These are phyloP conservation scores for Neodiprion lecontei DNA, from an alignment of 1,140 invertebrate genomes.

Conservation along the genomic window DNA sequence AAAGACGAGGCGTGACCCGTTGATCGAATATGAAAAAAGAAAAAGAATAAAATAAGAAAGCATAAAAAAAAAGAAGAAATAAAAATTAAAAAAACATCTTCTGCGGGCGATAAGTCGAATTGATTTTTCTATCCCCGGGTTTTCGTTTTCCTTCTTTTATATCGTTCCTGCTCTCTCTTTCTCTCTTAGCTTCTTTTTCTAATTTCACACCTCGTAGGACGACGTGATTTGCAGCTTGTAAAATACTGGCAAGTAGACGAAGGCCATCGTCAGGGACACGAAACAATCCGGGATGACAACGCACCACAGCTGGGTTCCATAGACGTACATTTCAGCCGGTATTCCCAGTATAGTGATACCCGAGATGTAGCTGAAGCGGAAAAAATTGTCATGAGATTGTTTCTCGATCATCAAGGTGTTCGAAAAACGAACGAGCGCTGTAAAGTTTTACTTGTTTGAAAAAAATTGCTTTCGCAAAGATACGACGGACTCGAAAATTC, in stretches of 20 bases:
- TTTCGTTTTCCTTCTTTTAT: too few relatives aligned
- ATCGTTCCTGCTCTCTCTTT: too few relatives aligned
- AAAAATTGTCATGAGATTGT: slow-evolving; percentile 3
- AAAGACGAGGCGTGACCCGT: too few relatives aligned
- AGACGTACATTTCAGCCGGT: slow-evolving; percentile 90
- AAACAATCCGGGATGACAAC: slow-evolving; percentile 73
- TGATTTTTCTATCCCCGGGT: too few relatives aligned
- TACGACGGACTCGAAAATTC: neutral
- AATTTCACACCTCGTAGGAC: slow-evolving; percentile 77
- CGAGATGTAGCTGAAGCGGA: slow-evolving; percentile 80
- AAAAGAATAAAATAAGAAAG: too few relatives aligned
- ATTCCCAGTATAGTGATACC: slow-evolving; percentile 89
- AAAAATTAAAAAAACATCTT: too few relatives aligned
- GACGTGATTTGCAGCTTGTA: slow-evolving; percentile 83
- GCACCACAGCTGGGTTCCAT: slow-evolving; percentile 81
- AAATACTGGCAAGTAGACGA: slow-evolving; percentile 86
- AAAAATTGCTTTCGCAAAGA: neutral
- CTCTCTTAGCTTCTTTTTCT: neutral
- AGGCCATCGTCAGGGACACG: slow-evolving; percentile 75
- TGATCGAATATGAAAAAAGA: too few relatives aligned
- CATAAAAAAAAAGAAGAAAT: too few relatives aligned
- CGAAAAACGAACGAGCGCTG: slow-evolving; percentile 8
- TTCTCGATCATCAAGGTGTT: slow-evolving; percentile 12
- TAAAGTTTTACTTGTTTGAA: neutral
- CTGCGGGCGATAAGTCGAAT: too few relatives aligned